Evolutionary conservation across 2,113 vertebrate species (phyloP).

Genomic region (Daubentonia madagascariensis): DNA sequence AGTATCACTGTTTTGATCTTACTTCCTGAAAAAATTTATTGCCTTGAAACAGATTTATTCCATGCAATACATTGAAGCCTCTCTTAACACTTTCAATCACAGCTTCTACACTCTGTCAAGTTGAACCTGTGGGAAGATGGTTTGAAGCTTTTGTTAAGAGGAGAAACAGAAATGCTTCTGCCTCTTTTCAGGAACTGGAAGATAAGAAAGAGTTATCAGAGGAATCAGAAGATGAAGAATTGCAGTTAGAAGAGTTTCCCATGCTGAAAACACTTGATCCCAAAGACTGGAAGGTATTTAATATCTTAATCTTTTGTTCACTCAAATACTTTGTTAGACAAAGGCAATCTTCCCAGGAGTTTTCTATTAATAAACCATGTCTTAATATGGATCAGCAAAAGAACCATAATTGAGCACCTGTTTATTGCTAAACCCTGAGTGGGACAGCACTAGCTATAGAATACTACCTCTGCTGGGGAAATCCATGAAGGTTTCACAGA

Average conservation of each 20-base stretch:
- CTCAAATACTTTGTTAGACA: neutral
- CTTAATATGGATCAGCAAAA: neutral
- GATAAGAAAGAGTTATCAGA: slow-evolving; percentile 96
- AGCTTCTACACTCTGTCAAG: slow-evolving; percentile 93
- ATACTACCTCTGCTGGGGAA: neutral
- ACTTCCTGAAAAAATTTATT: neutral
- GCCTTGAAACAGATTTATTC: slow-evolving; percentile 35
- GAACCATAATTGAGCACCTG: neutral
- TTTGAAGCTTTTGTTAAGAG: slow-evolving; percentile 97
- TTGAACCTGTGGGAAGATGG: slow-evolving; percentile 98
- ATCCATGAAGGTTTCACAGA: neutral
- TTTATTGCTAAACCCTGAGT: neutral
- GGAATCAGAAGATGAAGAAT: slow-evolving; percentile 96
- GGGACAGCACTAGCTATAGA: neutral
- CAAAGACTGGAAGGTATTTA: slow-evolving; percentile 98
- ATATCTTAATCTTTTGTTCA: neutral
- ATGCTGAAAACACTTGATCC: slow-evolving; percentile 98
- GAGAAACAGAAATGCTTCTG: slow-evolving; percentile 93
- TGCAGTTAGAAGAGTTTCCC: slow-evolving; percentile 94
- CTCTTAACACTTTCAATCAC: slow-evolving; percentile 74
- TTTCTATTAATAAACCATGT: neutral
- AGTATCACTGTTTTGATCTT: neutral
- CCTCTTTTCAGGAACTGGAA: slow-evolving; percentile 98
- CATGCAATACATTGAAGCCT: slow-evolving; percentile 54
- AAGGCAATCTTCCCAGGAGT: neutral